phyloP scores from a whole-genome alignment of 2,888 invertebrate genomes.

The Eubasilissa splendida region DNA sequence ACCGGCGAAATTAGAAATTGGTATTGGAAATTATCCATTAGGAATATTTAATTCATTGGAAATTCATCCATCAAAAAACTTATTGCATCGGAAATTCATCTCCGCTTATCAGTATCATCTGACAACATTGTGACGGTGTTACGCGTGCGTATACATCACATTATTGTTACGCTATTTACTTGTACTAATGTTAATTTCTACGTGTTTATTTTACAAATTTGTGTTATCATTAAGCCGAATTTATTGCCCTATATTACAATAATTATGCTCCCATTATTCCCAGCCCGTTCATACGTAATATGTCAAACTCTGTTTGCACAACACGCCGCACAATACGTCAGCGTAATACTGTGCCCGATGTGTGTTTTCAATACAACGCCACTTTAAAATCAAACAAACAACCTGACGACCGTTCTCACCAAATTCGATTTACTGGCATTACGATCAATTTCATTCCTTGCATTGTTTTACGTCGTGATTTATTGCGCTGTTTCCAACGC shows the following conservation, averaged over 20 bases:
- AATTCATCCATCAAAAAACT: too few relatives aligned
- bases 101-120: too few relatives aligned
- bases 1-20: too few relatives aligned
- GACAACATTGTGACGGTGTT: too few relatives aligned
- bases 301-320: slow-evolving; percentile 13
- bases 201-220: slow-evolving; percentile 5
- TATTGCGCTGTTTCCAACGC: slow-evolving; percentile 1
- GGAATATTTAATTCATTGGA: too few relatives aligned
- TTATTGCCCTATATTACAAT: neutral
- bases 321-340: slow-evolving; percentile 21
- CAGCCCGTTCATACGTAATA: slow-evolving; percentile 2
- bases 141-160: too few relatives aligned
- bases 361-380: neutral
- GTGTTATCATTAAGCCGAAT: slow-evolving; percentile 8
- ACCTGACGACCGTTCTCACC: neutral
- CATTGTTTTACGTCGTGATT: slow-evolving; percentile 5
- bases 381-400: slow-evolving; percentile 26
- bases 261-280: slow-evolving; percentile 1
- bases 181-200: too few relatives aligned
- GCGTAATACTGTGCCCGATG: slow-evolving; percentile 3
- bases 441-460: slow-evolving; percentile 10
- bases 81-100: too few relatives aligned
- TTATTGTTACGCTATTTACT: too few relatives aligned
- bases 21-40: too few relatives aligned
- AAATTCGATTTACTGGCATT: neutral